Base-by-base conservation (phyloP, 2,113 vertebrate species). In the Apus apus region DNA sequence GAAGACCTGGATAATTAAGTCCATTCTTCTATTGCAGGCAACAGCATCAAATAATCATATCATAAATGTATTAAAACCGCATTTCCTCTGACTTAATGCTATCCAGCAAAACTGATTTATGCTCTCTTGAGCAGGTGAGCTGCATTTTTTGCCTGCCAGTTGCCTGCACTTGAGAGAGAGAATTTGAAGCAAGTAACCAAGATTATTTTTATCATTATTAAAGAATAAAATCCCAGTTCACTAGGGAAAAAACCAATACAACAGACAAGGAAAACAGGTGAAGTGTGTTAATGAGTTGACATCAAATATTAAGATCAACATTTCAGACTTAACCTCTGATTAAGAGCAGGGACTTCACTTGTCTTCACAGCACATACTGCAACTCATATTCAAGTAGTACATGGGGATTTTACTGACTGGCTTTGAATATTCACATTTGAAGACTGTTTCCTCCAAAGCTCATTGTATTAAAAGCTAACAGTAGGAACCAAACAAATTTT, bases 81-180 rank as follows among this genome's bases (percentile, higher is more conserved):
- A 34, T 78, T 94, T 95, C 53, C 76, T 85, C 65, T 84, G 89
- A 40, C 84, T 91, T 90, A 53, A 68, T 3, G 2, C 68, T 81
- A 50, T 53, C 68, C 21, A 72, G 34, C 32, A 90, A 90, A 92
- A 71, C 80, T 78, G 61, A 90, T 92, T 95, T 87, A 85, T 75
- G 21, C 13, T 84, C 26, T 85, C 20, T 34, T 50, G n/a, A 78
- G 43, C 40, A 80, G 58, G 32, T 0, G 6, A 64, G 50, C 6
- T 81, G 57, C 20, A 51, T 71, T 87, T 89, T 43, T 67, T 86
- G 73, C 51, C n/a, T 87, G 38, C 45, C 54, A 68, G 29, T 80
- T 80, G 29, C 2, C 4, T 65, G n/a, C n/a, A 50, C 36, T 54
- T 89, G 29, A 71, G 45, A 84, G 38, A 51, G 16, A 70, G 12